Conservation (phyloP, 2,888 invertebrate species). For the Leucophenga maculata region DNA sequence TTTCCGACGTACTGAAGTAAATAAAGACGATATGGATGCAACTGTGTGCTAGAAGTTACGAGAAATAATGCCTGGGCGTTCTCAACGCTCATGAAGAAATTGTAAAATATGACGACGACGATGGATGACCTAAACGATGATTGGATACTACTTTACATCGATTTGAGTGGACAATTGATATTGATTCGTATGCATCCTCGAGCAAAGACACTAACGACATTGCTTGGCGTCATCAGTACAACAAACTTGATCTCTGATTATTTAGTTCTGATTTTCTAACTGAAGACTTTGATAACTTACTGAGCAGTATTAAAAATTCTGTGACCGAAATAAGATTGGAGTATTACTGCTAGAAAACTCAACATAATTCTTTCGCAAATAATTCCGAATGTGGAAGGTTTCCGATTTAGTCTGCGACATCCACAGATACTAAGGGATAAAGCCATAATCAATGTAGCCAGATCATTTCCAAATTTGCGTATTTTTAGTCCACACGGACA, state of each 20-base stretch:
- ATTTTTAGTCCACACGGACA: constrained; percentile 50
- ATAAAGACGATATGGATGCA: no score
- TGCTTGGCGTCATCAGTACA: constrained; percentile 43
- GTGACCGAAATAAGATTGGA: constrained; percentile 36
- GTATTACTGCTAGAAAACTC: constrained; percentile 34
- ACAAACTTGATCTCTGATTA: constrained; percentile 35
- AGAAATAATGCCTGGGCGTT: neutral
- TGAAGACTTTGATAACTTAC: constrained; percentile 33
- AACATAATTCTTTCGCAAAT: constrained; percentile 25
- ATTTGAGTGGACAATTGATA: neutral
- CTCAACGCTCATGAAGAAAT: neutral
- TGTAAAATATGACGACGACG: neutral
- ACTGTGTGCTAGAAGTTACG: no score
- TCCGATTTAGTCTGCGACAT: no score
- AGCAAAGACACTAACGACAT: constrained; percentile 42
- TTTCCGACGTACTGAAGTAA: no score
- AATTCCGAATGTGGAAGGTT: constrained; percentile 40
- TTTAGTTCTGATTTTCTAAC: constrained; percentile 30
- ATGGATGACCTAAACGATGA: constrained; percentile 11
- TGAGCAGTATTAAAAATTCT: no score
- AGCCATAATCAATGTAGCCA: no score
- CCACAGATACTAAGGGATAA: no score
- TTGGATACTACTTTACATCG: neutral
- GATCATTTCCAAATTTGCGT: constrained; percentile 48
- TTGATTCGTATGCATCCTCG: constrained; percentile 37